Evolutionary conservation across 2,888 invertebrate species (phyloP), one percentile per base, ranked within the genome.

Genomic region (Netelia inedita): DNA sequence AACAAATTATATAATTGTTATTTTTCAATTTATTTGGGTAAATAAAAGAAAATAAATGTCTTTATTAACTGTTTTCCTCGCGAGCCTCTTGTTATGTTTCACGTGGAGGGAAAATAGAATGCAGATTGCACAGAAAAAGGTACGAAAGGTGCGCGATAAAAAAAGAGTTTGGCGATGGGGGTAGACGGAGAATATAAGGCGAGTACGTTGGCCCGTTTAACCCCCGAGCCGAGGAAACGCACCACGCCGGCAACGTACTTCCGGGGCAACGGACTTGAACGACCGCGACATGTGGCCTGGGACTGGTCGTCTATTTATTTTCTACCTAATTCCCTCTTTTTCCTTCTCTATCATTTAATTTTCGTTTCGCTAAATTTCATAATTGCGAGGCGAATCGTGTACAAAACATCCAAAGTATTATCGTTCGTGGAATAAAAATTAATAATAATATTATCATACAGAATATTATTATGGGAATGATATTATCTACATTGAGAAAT

Each of bases 241-340:
- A 85, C 76, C 61, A 74, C 53, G 75, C 85, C 72, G 79, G 86
- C 90, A 91, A 91, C 91, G 91, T 90, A 91, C 89, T 91, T 89
- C 88, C 87, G 88, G 88, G 88, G 90, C 90, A 91, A 88, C 90
- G 90, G 87, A 91, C 91, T 89, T 86, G 91, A 91, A 91, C 91
- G 90, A 88, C 82, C 85, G 85, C 89, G 88, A 89, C 90, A 91
- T 91, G 90, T 90, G 91, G 88, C 84, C 85, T 79, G 79, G 82
- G 79, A 85, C 85, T 85, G 82, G 66, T 79, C 74, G 78, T 65
- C 82, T 85, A 85, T 82, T 82, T 35, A 65, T 19, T 72, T 71
- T 55, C 79, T 19, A 79, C 72, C 46, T 72, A 46, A 79, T 79
- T 66, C 46, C 16, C 55, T 63, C 21, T 76, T 69, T 35, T 16